Base-by-base conservation (phyloP, 30 jellyfish, hydroid and myxozoan genomes). In the Aurelia aurita region DNA sequence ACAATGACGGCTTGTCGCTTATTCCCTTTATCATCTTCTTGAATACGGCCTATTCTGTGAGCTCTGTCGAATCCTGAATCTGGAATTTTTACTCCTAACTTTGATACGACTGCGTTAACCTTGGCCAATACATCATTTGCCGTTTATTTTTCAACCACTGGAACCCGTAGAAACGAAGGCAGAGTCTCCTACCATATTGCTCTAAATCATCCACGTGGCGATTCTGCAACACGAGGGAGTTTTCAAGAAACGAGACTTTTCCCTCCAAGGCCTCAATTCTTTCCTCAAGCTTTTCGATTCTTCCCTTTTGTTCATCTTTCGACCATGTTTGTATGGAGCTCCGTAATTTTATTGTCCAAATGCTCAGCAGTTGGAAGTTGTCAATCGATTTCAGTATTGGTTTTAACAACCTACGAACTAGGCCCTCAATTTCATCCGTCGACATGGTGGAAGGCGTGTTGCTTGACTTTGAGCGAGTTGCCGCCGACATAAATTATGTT, bases 161-260 rank as follows among this genome's bases (percentile, higher is more conserved):
- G 77, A 64, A 29, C 5, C 77, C 77, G 54, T 64, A 64, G 51
- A 64, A 64, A 35, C 22, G 22, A 44, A 64, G 22, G 49, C 77
- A n/a, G n/a, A n/a, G n/a, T n/a, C n/a, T n/a, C n/a, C n/a, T n/a
- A n/a, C n/a, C n/a, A n/a, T n/a, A n/a, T n/a, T n/a, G n/a, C n/a
- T n/a, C n/a, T n/a, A n/a, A n/a, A n/a, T n/a, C n/a, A n/a, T n/a
- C n/a, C n/a, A n/a, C n/a, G n/a, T n/a, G n/a, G 77, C 77, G 77
- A 64, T 64, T 64, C 77, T 64, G 54, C 77, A 64, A 64, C 77
- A 64, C 77, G 77, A 22, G 77, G 77, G 77, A 64, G 77, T 64
- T 64, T 64, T 64, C 77, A 64, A 64, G 77, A 11, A 64, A 64
- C 51, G 57, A 7, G 34, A 64, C 77, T 23, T 64, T 64, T 49